Base-by-base conservation (phyloP, 2,888 invertebrate genomes). In the Calliopum simillimum region DNA sequence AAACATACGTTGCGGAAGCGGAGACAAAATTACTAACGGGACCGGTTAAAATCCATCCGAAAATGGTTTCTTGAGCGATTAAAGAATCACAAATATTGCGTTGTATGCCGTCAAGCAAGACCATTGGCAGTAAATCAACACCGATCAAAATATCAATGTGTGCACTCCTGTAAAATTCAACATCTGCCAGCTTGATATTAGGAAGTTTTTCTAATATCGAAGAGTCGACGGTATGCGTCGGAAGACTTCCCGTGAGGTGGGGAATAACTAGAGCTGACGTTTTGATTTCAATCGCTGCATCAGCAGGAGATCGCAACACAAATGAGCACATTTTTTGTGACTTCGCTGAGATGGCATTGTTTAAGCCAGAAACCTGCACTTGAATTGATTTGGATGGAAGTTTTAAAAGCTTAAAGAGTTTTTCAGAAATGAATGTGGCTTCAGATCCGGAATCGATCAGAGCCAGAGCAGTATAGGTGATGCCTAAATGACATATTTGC, bases 191-290 rank as follows among this genome's bases (percentile, higher is more conserved):
- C 21, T 19, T 16, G 21, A 53, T 14, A 53, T 53, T 19, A 13
- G 53, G 53, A 53, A 53, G 13, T 2, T 53, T 19, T 53, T 16
- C 19, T 14, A 53, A 16, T 12, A 53, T 11, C n/a, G 53, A 53
- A 19, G 53, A 2, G 16, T 53, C 53, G 21, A 53, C 11, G 11
- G n/a, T 3, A 53, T 16, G n/a, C 21, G 53, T n/a, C 21, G 53
- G 53, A 53, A 53, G 53, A 53, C 21, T 4, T 16, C 53, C 53
- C 12, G 53, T 53, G n/a, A 53, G 16, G 12, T 3, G n/a, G 12
- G 53, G 53, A 53, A 53, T 11, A n/a, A 53, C 53, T n/a, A 53
- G 19, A 53, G 53, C 53, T 19, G 53, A 19, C 16, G 53, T 21
- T 3, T 53, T 21, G 21, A 53, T 53, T n/a, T 16, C n/a, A 53